These are phyloP conservation scores for Apostichopus parvimensis DNA, from an alignment of 35 echinoderm and acorn worm species.

Conservation along the genomic window DNA sequence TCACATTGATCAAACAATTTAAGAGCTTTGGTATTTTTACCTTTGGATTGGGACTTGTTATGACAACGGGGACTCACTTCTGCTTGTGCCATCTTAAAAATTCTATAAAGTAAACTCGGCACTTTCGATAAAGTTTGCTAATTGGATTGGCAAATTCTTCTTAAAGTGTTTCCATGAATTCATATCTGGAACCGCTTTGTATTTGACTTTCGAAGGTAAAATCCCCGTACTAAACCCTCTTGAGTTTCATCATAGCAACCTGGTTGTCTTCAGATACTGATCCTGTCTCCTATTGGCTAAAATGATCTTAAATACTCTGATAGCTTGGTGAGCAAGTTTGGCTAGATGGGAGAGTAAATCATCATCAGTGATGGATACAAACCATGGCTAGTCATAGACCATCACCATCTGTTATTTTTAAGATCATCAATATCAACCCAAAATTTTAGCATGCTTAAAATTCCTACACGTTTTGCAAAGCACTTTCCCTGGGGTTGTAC, in stretches of 20 bases:
- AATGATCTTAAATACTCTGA: too few species aligned
- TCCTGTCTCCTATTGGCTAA: neutral
- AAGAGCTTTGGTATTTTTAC: neutral
- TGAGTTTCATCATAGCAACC: neutral
- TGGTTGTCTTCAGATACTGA: neutral
- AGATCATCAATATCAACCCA: too few species aligned
- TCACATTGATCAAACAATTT: too few species aligned
- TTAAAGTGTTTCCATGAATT: neutral
- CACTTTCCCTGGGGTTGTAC: too few species aligned
- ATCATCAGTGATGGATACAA: too few species aligned
- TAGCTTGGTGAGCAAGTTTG: too few species aligned
- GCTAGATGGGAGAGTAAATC: too few species aligned
- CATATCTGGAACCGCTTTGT: neutral
- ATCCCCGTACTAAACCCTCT: neutral
- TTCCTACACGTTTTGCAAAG: too few species aligned
- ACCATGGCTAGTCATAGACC: too few species aligned
- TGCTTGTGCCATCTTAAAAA: neutral
- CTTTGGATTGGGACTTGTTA: neutral
- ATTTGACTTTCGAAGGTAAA: slow-evolving; percentile 6
- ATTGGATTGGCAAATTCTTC: neutral
- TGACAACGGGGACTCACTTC: neutral
- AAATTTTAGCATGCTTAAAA: too few species aligned
- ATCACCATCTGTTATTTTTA: too few species aligned
- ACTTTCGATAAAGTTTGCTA: neutral
- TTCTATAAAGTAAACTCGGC: neutral